Percentiles rank a stretch among this genome's conserved stretches.
Conservation (phyloP, 2,797 vertebrate species). For the Periophthalmus magnuspinnatus region DNA sequence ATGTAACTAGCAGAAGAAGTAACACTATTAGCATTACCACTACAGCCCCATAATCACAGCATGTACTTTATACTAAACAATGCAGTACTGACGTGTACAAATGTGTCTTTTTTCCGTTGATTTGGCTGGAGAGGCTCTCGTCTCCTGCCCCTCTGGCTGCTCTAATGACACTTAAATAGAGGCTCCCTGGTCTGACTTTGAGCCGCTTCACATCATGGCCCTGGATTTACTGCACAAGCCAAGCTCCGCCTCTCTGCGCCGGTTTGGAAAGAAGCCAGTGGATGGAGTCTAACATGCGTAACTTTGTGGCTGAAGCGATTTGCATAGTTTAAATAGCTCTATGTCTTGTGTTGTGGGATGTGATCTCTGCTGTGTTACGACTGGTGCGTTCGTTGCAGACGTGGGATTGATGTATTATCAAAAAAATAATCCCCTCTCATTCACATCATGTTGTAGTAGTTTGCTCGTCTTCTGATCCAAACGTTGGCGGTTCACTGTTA, state of each 20-base stretch:
- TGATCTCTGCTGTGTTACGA: neutral
- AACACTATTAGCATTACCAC: neutral
- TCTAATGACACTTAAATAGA: slow-evolving; percentile 10
- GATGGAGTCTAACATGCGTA: neutral
- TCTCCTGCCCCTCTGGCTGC: neutral
- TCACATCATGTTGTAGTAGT: neutral
- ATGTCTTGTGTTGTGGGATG: neutral
- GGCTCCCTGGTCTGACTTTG: slow-evolving; percentile 4
- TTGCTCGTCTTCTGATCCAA: no score
- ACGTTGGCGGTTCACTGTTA: no score
- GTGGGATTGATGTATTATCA: neutral
- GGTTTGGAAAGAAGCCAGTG: neutral
- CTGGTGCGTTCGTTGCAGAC: neutral
- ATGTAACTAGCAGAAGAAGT: neutral
- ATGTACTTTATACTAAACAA: neutral
- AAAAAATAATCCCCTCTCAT: neutral
- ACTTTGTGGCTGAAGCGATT: neutral
- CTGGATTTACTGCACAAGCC: slow-evolving; percentile 1
- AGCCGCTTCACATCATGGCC: neutral
- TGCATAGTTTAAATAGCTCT: neutral
- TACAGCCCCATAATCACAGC: neutral
- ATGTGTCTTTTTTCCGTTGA: neutral
- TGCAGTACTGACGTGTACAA: neutral
- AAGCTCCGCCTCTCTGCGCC: neutral
- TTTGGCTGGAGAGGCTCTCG: neutral